Conservation (phyloP, 92 coral and sea anemone species). For the Phenganax subtilis region DNA sequence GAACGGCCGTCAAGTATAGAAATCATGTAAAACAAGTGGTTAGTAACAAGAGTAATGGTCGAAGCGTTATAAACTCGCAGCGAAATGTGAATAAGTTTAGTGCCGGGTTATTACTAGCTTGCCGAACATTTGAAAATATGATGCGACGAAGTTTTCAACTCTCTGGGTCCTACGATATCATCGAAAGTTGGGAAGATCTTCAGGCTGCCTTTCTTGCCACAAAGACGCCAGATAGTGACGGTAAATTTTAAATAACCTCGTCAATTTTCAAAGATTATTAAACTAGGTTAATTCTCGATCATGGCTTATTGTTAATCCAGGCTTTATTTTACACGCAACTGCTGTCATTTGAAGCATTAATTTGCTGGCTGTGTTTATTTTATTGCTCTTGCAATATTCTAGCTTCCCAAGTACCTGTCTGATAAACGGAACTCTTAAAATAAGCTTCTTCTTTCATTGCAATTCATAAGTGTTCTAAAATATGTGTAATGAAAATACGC, state of each 20-base stretch:
- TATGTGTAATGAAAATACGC: neutral
- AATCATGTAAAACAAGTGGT: constrained; percentile 37
- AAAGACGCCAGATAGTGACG: constrained; percentile 28
- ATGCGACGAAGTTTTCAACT: constrained; percentile 97
- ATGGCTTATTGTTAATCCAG: constrained; percentile 19
- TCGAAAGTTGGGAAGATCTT: constrained; percentile 46
- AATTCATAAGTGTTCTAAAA: neutral
- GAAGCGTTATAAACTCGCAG: constrained; percentile 10
- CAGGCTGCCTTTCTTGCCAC: constrained; percentile 12
- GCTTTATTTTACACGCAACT: constrained; percentile 23
- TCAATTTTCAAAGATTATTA: constrained; percentile 4
- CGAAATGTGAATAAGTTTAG: constrained; percentile 34
- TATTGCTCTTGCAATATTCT: constrained; percentile 5
- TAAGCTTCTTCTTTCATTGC: neutral
- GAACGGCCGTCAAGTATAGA: constrained; percentile 24
- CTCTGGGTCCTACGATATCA: constrained; percentile 97
- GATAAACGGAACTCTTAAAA: constrained; percentile 12
- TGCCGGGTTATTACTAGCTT: constrained; percentile 33
- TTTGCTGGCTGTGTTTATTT: constrained; percentile 16
- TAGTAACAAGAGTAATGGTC: constrained; percentile 1
- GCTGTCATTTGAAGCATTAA: constrained; percentile 22
- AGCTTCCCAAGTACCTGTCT: constrained; percentile 11
- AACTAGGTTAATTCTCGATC: constrained; percentile 6
- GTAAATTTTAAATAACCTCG: constrained; percentile 20
- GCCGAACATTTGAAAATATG: constrained; percentile 50